Evolutionary conservation across 1,140 invertebrate species (phyloP).

Genomic region (Drosophila kohkoa): DNA sequence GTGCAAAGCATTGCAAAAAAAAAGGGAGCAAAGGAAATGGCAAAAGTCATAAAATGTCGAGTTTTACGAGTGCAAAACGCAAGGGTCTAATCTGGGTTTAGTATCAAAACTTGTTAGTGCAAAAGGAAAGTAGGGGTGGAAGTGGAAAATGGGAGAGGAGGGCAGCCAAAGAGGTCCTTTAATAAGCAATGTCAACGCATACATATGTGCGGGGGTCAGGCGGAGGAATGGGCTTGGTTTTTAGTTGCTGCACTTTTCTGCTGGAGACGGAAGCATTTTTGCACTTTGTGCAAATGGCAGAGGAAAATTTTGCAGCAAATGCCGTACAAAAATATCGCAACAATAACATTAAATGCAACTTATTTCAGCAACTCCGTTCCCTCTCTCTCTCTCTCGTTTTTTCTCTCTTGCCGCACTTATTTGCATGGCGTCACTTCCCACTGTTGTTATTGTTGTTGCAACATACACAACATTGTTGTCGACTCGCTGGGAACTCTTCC

Average conservation of each 20-base stretch:
- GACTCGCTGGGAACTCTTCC: conserved; percentile 11
- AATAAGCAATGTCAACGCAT: conserved; percentile 82
- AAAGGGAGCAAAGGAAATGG: conserved; percentile 67
- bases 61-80: conserved; percentile 82
- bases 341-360: conserved; percentile 83
- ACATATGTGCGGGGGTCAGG: conserved; percentile 40
- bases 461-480: conserved; percentile 61
- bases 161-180: conserved; percentile 19
- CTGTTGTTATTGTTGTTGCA: conserved; percentile 37
- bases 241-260: conserved; percentile 54
- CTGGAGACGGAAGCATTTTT: conserved; percentile 78
- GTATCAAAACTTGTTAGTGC: conserved; percentile 80
- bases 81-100: conserved; percentile 82
- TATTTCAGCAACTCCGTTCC: conserved; percentile 48
- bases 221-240: conserved; percentile 7
- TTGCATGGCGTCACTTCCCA: conserved; percentile 58
- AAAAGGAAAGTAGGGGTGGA: background rate
- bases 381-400: background rate
- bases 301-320: conserved; percentile 50
- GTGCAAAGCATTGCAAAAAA: conserved; percentile 22
- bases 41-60: conserved; percentile 83
- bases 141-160: background rate
- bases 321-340: conserved; percentile 72
- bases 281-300: conserved; percentile 78
- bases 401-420: conserved; percentile 38